These are phyloP conservation scores for Sesia bembeciformis DNA, from an alignment of 2,888 invertebrate species.

Conservation along the genomic window DNA sequence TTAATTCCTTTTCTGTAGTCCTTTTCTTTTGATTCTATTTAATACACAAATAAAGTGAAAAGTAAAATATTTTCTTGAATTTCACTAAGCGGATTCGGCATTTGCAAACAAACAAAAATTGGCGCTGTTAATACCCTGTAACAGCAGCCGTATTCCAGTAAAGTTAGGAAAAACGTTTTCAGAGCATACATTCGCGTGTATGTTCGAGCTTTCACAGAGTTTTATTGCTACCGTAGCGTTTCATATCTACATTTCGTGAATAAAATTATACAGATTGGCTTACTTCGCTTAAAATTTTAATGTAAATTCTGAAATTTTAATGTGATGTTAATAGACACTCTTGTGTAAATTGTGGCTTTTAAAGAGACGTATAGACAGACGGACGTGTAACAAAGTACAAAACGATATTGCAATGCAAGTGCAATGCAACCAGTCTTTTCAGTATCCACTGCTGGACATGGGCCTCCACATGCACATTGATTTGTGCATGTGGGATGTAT, in stretches of 20 bases:
- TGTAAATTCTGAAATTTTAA: not conserved
- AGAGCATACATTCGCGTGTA: slow-evolving; percentile 7
- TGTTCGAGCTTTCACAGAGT: slow-evolving; percentile 17
- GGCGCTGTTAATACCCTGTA: slow-evolving; percentile 6
- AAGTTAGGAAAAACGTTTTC: slow-evolving; percentile 28
- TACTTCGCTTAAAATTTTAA: not conserved
- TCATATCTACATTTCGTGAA: not conserved
- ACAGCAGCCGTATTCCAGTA: slow-evolving; percentile 18
- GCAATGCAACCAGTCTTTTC: too few species aligned
- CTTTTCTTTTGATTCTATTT: too few species aligned
- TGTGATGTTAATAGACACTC: too few species aligned
- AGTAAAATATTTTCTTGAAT: slow-evolving; percentile 18
- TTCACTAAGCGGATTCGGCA: slow-evolving; percentile 22
- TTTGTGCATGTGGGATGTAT: too few species aligned
- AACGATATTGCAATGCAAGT: too few species aligned
- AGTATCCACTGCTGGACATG: too few species aligned
- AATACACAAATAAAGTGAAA: too few species aligned
- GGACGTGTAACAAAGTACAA: too few species aligned
- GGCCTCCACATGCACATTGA: too few species aligned
- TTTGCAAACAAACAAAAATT: slow-evolving; percentile 17
- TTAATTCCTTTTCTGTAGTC: too few species aligned
- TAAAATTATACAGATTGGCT: not conserved
- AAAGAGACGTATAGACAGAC: too few species aligned
- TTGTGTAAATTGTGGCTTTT: too few species aligned
- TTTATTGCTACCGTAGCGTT: slow-evolving; percentile 14